Conservation (phyloP, 2,797 vertebrate genomes). For the Pogoniulus pusillus region DNA sequence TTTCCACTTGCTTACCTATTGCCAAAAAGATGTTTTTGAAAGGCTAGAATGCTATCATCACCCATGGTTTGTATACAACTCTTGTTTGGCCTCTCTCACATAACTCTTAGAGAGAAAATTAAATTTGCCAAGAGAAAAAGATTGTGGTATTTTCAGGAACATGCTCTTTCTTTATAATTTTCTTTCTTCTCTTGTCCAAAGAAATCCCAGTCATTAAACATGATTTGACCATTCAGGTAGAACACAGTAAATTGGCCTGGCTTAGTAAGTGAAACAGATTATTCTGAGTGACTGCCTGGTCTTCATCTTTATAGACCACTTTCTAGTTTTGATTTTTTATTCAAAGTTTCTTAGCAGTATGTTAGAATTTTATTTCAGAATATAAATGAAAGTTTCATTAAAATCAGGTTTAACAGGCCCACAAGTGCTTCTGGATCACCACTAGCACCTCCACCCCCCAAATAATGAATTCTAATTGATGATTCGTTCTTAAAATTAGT, state of each 20-base stretch:
- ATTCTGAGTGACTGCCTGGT: background rate
- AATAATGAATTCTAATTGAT: background rate
- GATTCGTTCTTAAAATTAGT: background rate
- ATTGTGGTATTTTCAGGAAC: slow-evolving; percentile 22
- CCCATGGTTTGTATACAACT: background rate
- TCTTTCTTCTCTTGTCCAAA: background rate
- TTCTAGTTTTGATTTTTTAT: background rate
- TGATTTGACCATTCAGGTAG: slow-evolving; percentile 41
- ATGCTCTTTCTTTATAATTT: background rate
- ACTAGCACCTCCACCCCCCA: background rate
- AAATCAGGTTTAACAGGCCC: background rate
- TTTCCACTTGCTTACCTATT: background rate
- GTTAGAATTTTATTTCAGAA: background rate
- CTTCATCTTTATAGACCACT: background rate
- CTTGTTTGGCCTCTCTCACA: background rate
- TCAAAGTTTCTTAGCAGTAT: background rate
- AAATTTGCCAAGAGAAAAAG: slow-evolving; percentile 37
- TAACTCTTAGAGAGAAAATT: slow-evolving; percentile 26
- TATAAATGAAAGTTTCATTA: background rate
- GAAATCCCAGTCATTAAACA: slow-evolving; percentile 52
- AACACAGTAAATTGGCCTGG: slow-evolving; percentile 20
- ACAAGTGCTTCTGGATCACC: background rate
- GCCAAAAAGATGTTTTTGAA: background rate
- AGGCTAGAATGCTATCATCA: background rate
- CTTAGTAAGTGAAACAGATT: background rate